Percentiles rank a stretch among this genome's conserved stretches.
phyloP scores from a whole-genome alignment of 2,113 vertebrate genomes.

The Lampris megalopsis region DNA sequence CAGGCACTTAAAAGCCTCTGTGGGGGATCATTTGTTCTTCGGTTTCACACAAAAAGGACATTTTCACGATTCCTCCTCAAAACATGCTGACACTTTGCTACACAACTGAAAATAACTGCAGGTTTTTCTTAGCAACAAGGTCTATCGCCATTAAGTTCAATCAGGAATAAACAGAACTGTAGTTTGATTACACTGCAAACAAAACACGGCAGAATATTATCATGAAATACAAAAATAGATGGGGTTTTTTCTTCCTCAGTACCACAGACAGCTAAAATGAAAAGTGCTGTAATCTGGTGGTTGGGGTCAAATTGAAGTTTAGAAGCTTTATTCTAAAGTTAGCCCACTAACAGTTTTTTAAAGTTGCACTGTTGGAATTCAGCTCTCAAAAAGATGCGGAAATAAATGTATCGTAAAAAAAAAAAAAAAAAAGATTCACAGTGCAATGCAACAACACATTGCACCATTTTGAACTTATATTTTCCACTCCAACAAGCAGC shows the following conservation, averaged over 20 bases:
- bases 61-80: too few relatives aligned
- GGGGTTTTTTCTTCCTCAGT: neutral
- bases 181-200: neutral
- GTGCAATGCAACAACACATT: conserved; percentile 3
- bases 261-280: conserved; percentile 30
- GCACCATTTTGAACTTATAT: neutral
- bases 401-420: conserved; percentile 37
- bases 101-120: too few relatives aligned
- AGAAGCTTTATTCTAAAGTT: neutral
- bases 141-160: neutral
- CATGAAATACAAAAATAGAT: neutral
- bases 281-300: conserved; percentile 26
- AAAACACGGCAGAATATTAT: neutral
- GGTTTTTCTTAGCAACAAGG: too few relatives aligned
- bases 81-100: too few relatives aligned
- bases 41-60: too few relatives aligned
- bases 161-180: neutral
- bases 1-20: too few relatives aligned
- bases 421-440: neutral
- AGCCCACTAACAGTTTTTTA: neutral
- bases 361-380: conserved; percentile 39
- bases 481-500: neutral
- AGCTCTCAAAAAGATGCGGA: conserved; percentile 33
- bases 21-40: too few relatives aligned
- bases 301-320: neutral